Evolutionary conservation across 2,113 vertebrate species (phyloP), one percentile per base, ranked within the genome.

Genomic region (Antechinus stuartii): DNA sequence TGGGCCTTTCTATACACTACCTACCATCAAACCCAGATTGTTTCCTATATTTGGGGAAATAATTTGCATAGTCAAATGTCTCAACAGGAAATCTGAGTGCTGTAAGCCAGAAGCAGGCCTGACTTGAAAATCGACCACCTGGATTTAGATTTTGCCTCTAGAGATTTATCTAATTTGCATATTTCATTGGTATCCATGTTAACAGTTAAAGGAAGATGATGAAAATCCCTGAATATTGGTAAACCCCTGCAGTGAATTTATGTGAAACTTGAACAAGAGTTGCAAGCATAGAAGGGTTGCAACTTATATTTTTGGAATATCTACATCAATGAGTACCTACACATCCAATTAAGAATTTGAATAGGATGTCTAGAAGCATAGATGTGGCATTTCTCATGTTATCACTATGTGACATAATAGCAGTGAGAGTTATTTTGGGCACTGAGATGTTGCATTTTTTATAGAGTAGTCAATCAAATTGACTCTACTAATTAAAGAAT

Each of bases 61-160:
- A 52, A 57, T 94, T 93, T 90, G 90, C 90, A 56, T 91, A 94
- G 90, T 53, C 92, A 93, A 95, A 53, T 90, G 30, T 84, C 91
- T 95, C 89, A 89, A n/a, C 94, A 16, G 89, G 91, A 89, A 90
- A 93, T 92, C 89, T 49, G 50, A 54, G 10, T 11, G 0, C 57
- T 56, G 5, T 91, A 68, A 96, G 91, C 30, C 90, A 93, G 61
- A 95, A 94, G 76, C 53, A 90, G 61, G 4, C 30, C 90, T 91
- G 95, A 42, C 11, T 95, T 8, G 94, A 24, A n/a, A 3, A 55
- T 11, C 30, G 76, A 9, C 53, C 47, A 19, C 49, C 55, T 46
- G 53, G 25, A 19, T 30, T 90, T 11, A 30, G 55, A 22, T 49
- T 19, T 22, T 16, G 68, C 25, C n/a, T 27, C 23, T 23, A 35